Percentiles rank a stretch among this genome's conserved stretches.
Conservation (phyloP, 2,797 vertebrate genomes). For the Botia kubotai region DNA sequence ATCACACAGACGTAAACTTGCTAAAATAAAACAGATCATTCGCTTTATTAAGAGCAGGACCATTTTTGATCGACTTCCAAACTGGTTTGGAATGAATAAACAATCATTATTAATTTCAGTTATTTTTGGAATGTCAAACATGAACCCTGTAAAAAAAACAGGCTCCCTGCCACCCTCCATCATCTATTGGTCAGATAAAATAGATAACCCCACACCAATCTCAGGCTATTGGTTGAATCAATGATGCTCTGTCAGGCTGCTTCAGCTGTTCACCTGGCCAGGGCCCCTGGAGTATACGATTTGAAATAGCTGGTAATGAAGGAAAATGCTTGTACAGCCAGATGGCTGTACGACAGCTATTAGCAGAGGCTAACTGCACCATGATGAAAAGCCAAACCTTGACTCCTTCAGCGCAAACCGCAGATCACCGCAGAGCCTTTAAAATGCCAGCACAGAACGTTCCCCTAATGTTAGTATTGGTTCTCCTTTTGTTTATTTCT, state of each 20-base stretch:
- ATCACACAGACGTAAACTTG: neutral
- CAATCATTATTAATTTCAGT: too few relatives aligned
- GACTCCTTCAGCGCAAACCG: neutral
- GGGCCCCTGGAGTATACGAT: neutral
- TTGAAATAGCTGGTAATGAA: neutral
- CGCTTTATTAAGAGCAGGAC: too few relatives aligned
- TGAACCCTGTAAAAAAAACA: too few relatives aligned
- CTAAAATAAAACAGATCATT: neutral
- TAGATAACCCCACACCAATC: neutral
- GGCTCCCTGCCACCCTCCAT: neutral
- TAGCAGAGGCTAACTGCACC: neutral
- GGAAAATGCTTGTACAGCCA: neutral
- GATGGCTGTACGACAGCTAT: neutral
- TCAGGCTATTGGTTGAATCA: neutral
- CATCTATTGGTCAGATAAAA: neutral
- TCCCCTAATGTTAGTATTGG: too few relatives aligned
- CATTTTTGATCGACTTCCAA: too few relatives aligned
- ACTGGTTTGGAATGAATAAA: too few relatives aligned
- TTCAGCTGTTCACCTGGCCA: neutral
- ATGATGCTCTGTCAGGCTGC: neutral
- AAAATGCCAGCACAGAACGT: too few relatives aligned
- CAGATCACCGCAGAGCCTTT: neutral
- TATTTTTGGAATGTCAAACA: too few relatives aligned
- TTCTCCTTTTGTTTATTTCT: too few relatives aligned
- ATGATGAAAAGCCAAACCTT: neutral